Evolutionary conservation across 1,140 invertebrate genomes (phyloP).

Genomic region (Heliconius eleuchia): DNA sequence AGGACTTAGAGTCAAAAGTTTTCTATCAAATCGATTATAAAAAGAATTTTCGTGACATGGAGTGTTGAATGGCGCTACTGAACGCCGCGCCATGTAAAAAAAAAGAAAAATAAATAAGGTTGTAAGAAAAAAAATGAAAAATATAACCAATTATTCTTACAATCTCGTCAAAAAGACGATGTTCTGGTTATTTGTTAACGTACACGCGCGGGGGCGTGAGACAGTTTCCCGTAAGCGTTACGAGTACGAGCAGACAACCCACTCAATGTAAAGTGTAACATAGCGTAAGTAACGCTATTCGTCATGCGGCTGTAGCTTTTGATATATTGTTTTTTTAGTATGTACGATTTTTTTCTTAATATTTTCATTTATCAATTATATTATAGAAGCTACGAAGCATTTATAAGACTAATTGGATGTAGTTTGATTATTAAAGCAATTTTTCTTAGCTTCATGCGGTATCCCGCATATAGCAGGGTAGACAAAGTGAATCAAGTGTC

Average conservation of each 20-base stretch:
- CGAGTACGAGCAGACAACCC: not conserved
- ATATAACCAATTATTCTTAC: not conserved
- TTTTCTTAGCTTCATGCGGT: too few relatives aligned
- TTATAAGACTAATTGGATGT: too few relatives aligned
- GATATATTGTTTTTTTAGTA: not conserved
- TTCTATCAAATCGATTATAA: too few relatives aligned
- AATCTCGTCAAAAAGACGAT: slow-evolving; percentile 13
- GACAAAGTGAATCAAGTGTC: too few relatives aligned
- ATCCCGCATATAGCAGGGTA: too few relatives aligned
- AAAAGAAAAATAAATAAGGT: not conserved
- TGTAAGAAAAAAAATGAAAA: not conserved
- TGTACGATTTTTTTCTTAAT: not conserved
- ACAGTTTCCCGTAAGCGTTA: slow-evolving; percentile 18
- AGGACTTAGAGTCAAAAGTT: too few relatives aligned
- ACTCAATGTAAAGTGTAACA: slow-evolving; percentile 14
- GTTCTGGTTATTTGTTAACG: slow-evolving; percentile 27
- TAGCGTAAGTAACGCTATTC: slow-evolving; percentile 2
- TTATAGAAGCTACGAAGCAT: too few relatives aligned
- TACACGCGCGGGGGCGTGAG: slow-evolving; percentile 31
- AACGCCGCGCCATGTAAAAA: not conserved
- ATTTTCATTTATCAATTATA: too few relatives aligned
- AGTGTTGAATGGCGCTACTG: too few relatives aligned
- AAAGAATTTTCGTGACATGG: too few relatives aligned
- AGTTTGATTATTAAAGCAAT: too few relatives aligned
- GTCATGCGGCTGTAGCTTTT: not conserved